Evolutionary conservation across 2,113 vertebrate genomes (phyloP).

Genomic region (Alouatta palliata): DNA sequence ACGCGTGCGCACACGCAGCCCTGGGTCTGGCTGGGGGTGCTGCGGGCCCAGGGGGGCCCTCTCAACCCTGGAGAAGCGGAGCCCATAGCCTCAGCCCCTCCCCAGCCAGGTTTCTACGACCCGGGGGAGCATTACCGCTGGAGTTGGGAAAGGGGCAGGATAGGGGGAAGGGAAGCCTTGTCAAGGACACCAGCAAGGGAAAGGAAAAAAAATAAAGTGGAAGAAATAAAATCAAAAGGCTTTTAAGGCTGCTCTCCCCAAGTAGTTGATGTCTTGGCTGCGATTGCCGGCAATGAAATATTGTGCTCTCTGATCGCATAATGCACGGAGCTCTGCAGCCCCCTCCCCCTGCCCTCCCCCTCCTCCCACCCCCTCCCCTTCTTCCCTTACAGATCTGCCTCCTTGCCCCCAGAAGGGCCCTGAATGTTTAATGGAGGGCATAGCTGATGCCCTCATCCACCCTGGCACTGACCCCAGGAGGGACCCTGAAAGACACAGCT

Average conservation of each 20-base stretch:
- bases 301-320: slow-evolving; percentile 78
- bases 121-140: background rate
- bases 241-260: slow-evolving; percentile 79
- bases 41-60: background rate
- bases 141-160: slow-evolving; percentile 38
- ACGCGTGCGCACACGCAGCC: background rate
- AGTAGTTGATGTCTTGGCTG: slow-evolving; percentile 78
- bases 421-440: background rate
- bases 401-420: background rate
- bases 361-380: background rate
- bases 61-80: background rate
- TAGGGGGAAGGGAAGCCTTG: slow-evolving; percentile 60
- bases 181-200: slow-evolving; percentile 77
- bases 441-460: background rate
- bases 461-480: background rate
- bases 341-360: slow-evolving; percentile 30
- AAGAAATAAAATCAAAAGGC: slow-evolving; percentile 80
- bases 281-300: slow-evolving; percentile 78
- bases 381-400: background rate
- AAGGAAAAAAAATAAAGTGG: slow-evolving; percentile 60
- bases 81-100: background rate
- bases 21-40: background rate
- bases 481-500: background rate
- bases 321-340: slow-evolving; percentile 58
- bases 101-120: background rate